Evolutionary conservation across 2,113 vertebrate genomes (phyloP), one percentile per base, ranked within the genome.

Genomic region (Burhinus oedicnemus): DNA sequence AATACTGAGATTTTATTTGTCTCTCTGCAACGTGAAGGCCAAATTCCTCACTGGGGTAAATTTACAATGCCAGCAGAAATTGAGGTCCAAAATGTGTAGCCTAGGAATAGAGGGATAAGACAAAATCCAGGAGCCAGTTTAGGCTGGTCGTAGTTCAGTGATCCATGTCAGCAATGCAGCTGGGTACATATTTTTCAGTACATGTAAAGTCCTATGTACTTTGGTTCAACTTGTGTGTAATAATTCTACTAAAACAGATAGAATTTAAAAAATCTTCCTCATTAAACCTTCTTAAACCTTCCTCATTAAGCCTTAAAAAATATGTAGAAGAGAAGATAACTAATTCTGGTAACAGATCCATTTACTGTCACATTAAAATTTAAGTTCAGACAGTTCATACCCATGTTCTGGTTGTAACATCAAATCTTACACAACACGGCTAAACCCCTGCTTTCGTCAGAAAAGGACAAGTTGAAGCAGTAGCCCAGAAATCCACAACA

Each of bases 391-490:
- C 8, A 8, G 80, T 70, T 89, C 55, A 47, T n/a, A 54, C 6
- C 12, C 4, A 0, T 44, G 77, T 72, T 72, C 89, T 79, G 49
- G n/a, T 69, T 90, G 44, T 86, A 61, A 83, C 64, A 81, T 42
- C 72, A 76, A 64, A 70, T 44, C 68, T 77, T 70, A 49, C 19
- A 64, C 47, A 84, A 51, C 61, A 51, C 0, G 0, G 12, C 45
- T 90, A 69, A 79, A 76, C 42, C 36, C 64, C 36, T 40, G 49
- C 91, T 95, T 95, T 95, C 45, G 64, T 89, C 44, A 86, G 93
- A 93, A 92, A n/a, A 94, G 95, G 54, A 79, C 36, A 94, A 69
- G 20, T 40, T 79, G 70, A 91, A 85, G 52, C 40, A 76, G 45
- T 6, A 44, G 64, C 92, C 78, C 72, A 87, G 89, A 91, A 96